phyloP scores from a whole-genome alignment of 2,113 vertebrate genomes.

The Malurus alboscapulatus region DNA sequence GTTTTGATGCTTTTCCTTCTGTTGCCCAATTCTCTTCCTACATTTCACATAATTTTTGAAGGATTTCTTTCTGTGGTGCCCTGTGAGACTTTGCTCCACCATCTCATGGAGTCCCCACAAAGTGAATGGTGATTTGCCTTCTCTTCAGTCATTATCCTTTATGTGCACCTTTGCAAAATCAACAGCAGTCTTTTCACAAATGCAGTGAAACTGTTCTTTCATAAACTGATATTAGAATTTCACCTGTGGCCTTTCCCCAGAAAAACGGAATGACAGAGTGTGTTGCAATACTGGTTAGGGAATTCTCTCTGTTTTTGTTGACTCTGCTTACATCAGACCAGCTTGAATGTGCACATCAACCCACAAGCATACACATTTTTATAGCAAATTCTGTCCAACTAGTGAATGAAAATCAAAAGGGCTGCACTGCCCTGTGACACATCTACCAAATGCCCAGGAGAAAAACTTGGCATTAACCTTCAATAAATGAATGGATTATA shows the following conservation, averaged over 20 bases:
- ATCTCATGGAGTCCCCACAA: neutral
- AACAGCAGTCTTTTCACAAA: conserved; percentile 1
- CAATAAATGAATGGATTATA: conserved; percentile 65
- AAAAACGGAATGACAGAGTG: neutral
- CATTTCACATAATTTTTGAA: conserved; percentile 33
- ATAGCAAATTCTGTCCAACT: neutral
- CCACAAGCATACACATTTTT: neutral
- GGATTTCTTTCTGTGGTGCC: neutral
- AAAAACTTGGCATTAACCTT: conserved; percentile 65
- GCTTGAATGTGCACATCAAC: neutral
- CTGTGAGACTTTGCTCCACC: neutral
- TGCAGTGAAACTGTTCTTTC: neutral
- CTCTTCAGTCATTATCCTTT: neutral
- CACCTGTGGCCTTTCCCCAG: neutral
- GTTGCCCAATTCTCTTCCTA: neutral
- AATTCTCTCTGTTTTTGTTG: neutral
- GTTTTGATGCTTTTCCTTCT: neutral
- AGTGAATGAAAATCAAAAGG: conserved; percentile 42
- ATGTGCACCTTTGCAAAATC: neutral
- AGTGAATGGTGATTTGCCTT: neutral
- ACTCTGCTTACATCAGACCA: neutral
- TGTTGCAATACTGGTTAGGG: neutral
- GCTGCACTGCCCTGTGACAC: neutral
- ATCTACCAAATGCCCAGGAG: conserved; percentile 41
- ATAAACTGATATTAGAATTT: neutral